phyloP scores from a whole-genome alignment of 2,888 invertebrate species.

The Leucophora obtusa region DNA sequence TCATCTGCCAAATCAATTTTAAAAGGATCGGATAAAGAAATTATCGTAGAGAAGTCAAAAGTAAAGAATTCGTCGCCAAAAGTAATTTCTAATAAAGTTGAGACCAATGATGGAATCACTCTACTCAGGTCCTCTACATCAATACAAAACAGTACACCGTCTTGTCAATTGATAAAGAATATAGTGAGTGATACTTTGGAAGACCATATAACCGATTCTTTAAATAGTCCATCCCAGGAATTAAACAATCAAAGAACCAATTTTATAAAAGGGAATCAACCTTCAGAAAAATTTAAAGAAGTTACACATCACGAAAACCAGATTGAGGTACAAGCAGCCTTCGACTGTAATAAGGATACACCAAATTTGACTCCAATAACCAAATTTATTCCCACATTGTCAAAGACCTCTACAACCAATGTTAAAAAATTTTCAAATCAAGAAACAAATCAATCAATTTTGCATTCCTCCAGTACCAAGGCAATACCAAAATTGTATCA shows the following conservation, averaged over 20 bases:
- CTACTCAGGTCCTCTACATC: too few relatives aligned
- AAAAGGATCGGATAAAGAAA: background rate
- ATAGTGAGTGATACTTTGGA: too few relatives aligned
- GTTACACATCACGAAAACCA: background rate
- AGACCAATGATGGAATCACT: too few relatives aligned
- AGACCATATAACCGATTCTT: too few relatives aligned
- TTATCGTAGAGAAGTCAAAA: background rate
- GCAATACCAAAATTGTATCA: background rate
- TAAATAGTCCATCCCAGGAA: background rate
- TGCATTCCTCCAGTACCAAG: background rate
- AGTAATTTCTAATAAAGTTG: too few relatives aligned
- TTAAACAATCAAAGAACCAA: background rate
- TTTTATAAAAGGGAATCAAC: background rate
- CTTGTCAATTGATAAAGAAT: too few relatives aligned
- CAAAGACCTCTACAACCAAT: too few relatives aligned
- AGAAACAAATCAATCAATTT: background rate
- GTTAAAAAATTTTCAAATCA: background rate
- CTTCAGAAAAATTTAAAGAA: background rate
- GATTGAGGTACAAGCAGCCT: background rate
- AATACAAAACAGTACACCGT: too few relatives aligned
- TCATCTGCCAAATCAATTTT: background rate
- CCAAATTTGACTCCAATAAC: background rate
- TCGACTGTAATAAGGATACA: background rate
- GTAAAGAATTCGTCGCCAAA: too few relatives aligned
- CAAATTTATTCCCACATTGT: background rate